phyloP scores from a whole-genome alignment of 1,140 invertebrate species.

The Drosophila rhopaloa region DNA sequence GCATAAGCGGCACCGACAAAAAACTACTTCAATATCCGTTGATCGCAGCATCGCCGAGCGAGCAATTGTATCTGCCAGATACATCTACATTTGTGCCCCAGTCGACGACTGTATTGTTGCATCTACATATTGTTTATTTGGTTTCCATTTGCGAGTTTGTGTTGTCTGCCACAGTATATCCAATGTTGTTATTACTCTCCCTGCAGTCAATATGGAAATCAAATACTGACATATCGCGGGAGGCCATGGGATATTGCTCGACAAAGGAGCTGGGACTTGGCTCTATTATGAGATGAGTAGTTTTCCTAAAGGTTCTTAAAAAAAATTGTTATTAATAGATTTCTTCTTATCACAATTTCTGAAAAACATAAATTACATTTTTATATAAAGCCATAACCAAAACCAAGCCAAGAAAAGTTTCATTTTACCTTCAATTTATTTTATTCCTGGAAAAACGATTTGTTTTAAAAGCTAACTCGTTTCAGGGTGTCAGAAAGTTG shows the following conservation, averaged over 20 bases:
- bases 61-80: slow-evolving; percentile 34
- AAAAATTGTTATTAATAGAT: too few relatives aligned
- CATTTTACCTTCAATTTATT: too few relatives aligned
- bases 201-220: not conserved
- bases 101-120: slow-evolving; percentile 24
- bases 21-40: slow-evolving; percentile 25
- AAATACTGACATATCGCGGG: not conserved
- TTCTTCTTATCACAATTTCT: too few relatives aligned
- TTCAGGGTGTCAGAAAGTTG: not conserved
- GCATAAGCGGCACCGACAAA: slow-evolving; percentile 48
- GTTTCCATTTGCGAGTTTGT: slow-evolving; percentile 17
- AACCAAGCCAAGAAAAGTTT: too few relatives aligned
- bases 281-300: not conserved
- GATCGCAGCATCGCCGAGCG: slow-evolving; percentile 9
- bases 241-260: not conserved
- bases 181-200: slow-evolving; percentile 4
- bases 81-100: slow-evolving; percentile 42
- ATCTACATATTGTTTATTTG: slow-evolving; percentile 23
- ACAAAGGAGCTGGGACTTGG: too few relatives aligned
- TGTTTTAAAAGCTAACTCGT: not conserved
- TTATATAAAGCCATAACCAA: too few relatives aligned
- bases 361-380: too few relatives aligned
- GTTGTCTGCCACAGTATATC: not conserved
- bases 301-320: too few relatives aligned
- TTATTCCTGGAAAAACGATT: not conserved